Evolutionary conservation across 1,140 invertebrate genomes (phyloP), one percentile per base, ranked within the genome.

Genomic region (Hylaeus anthracinus): DNA sequence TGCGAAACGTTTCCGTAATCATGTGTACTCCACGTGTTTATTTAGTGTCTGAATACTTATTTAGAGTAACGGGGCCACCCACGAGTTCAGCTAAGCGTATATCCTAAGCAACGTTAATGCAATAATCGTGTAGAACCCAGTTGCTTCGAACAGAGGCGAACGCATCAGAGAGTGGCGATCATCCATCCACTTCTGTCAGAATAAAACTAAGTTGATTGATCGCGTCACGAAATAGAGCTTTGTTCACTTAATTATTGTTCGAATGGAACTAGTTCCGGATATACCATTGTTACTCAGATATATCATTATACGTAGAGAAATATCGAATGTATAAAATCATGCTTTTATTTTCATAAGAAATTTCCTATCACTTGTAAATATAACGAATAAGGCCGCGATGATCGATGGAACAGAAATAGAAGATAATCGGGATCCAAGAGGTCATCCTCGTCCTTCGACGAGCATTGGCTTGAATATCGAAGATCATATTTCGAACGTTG

Each of bases 1-100:
- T 87, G 61, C 84, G 77, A 83, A 87, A 86, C 77, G 48, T 15
- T 56, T 58, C 39, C 71, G 84, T 61, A 83, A 81, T 73, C 77
- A 39, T 10, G 81, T 61, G 56, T 70, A 74, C 56, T 41, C 64
- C 26, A 64, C 66, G 64, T 60, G 85, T 87, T 82, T 80, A 65
- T 74, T 83, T 81, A 43, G 74, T 74, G 86, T 45, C 45, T 60
- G 65, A 80, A 74, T 60, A 72, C 80, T 86, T 86, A 85, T 77
- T 83, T 73, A 77, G 77, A 79, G 43, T 60, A 78, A 75, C 74
- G 83, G 73, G 84, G 71, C 81, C 85, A 83, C 79, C 73, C 73
- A 41, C 70, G 53, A 82, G 64, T 61, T 60, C 70, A 41, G 61
- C 56, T 66, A 51, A 66, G 79, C 77, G 67, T 56, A 55, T 70